Base-by-base conservation (phyloP, 2,888 invertebrate species). In the Himalopsyche anomala region DNA sequence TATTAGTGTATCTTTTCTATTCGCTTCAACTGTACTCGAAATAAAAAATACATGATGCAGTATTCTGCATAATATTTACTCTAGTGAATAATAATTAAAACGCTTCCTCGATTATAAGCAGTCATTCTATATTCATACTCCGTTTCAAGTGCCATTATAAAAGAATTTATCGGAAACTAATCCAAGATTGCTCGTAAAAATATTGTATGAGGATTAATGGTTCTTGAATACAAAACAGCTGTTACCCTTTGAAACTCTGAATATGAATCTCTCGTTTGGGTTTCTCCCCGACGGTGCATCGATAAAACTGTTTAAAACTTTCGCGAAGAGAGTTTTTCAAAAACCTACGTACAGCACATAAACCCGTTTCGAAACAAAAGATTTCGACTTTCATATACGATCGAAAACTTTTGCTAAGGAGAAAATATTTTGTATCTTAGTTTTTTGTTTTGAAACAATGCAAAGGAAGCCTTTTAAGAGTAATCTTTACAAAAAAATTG, bases 221-320 rank as follows among this genome's bases (percentile, higher is more conserved):
- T 80, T 40, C 42, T 80, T 42, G 40, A 38, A 36, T 80, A 80
- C 38, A 4, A n/a, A 42, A 80, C 80, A 80, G 19, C 80, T 83
- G 83, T 40, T 56, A 56, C 40, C 40, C 56, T 83, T 83, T 36
- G 6, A 56, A 83, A 56, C 83, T 83, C 83, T 40, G 83, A 17
- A 56, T 56, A 83, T 83, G 55, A 83, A 83, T 83, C 83, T 83
- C 17, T 28, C 56, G 55, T 83, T 56, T 28, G n/a, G 38, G 55
- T 83, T 56, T 45, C 28, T 36, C 4, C 15, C 45, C 81, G n/a
- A n/a, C 55, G 81, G 5, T 81, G 81, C 81, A 81, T 81, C 81
- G 81, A 81, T 81, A 81, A 54, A 81, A 56, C 56, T 83, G 56
- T 62, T 83, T 56, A 83, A 56, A 54, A 62, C 62, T 62, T 62